Evolutionary conservation across 2,113 vertebrate genomes (phyloP).

Genomic region (Prunella himalayana): DNA sequence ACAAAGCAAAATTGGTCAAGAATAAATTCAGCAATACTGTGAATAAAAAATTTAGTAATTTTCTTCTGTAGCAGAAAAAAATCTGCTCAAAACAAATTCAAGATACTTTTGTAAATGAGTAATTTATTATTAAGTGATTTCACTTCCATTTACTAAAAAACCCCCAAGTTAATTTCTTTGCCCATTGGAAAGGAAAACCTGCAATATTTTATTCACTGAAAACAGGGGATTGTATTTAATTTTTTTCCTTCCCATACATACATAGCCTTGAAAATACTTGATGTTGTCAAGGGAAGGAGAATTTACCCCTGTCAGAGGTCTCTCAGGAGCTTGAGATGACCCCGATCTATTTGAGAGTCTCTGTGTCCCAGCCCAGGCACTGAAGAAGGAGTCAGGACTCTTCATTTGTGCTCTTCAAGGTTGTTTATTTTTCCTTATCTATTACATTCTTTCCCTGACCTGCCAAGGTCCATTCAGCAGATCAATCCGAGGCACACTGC

Average conservation of each 20-base stretch:
- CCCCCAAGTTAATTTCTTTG: accelerated
- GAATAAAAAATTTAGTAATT: not conserved
- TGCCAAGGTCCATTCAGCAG: no score
- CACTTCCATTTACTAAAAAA: not conserved
- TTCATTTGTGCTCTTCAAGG: no score
- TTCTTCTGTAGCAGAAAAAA: not conserved
- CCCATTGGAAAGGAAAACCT: not conserved
- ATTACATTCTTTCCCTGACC: no score
- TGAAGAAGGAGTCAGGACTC: no score
- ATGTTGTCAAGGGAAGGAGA: not conserved
- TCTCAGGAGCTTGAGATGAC: no score
- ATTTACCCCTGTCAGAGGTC: no score
- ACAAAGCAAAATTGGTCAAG: not conserved
- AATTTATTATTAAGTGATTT: not conserved
- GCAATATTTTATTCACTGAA: not conserved
- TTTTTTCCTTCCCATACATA: not conserved
- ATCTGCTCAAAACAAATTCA: not conserved
- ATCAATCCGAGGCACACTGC: no score
- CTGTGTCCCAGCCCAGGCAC: no score
- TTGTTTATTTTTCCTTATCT: no score
- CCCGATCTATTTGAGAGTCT: no score
- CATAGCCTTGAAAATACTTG: not conserved
- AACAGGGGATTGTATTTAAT: not conserved
- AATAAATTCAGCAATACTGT: not conserved
- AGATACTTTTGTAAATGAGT: not conserved